Evolutionary conservation across 2,888 invertebrate species (phyloP).

Genomic region (Erebia palarica): DNA sequence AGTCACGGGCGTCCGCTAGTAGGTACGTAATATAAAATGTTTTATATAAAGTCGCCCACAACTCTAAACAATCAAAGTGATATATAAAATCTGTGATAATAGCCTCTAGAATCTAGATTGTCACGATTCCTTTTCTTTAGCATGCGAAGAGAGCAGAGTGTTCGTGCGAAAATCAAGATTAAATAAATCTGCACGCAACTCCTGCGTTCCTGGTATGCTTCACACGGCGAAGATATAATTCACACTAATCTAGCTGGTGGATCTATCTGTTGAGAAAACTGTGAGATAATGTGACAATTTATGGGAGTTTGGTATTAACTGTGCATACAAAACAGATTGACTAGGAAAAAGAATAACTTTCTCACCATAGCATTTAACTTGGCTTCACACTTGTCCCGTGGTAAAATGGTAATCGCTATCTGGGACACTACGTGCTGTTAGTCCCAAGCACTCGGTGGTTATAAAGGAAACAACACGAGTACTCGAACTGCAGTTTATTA

Average conservation of each 20-base stretch:
- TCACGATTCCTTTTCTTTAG: conserved; percentile 16
- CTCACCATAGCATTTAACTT: conserved; percentile 19
- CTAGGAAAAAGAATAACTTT: conserved; percentile 28
- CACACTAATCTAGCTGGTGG: conserved; percentile 35
- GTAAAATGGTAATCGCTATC: not conserved
- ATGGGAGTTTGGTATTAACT: conserved; percentile 28
- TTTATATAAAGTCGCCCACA: too few relatives aligned
- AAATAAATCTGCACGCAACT: conserved; percentile 35
- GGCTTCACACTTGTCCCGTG: not conserved
- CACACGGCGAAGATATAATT: conserved; percentile 38
- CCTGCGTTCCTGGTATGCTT: conserved; percentile 35
- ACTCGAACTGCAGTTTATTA: too few relatives aligned
- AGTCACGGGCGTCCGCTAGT: too few relatives aligned
- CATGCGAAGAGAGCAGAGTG: conserved; percentile 28
- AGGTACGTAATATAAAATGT: too few relatives aligned
- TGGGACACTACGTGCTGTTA: not conserved
- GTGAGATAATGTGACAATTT: conserved; percentile 40
- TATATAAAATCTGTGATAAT: conserved; percentile 9
- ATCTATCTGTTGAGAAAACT: conserved; percentile 37
- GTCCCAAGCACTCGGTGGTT: too few relatives aligned
- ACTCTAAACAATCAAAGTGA: too few relatives aligned
- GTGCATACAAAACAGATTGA: conserved; percentile 31
- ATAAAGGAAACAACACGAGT: too few relatives aligned
- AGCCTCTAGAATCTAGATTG: conserved; percentile 5
- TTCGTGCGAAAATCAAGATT: conserved; percentile 37